Base-by-base conservation (phyloP, 2,113 vertebrate species). In the Nyctereutes procyonoides region DNA sequence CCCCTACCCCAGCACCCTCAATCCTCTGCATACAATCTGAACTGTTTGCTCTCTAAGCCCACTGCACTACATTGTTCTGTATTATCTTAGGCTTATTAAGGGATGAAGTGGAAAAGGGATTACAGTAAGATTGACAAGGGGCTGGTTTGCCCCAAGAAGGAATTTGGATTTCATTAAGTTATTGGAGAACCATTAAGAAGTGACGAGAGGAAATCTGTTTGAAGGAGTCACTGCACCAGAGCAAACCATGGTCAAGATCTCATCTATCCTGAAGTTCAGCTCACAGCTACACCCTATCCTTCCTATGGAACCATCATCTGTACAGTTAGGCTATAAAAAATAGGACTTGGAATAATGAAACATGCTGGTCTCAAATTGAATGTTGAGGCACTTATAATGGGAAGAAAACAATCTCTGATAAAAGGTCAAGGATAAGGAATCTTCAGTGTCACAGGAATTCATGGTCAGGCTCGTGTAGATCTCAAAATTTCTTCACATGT, bases 341-440 rank as follows among this genome's bases (percentile, higher is more conserved):
- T 92, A 17, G 20, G 51, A 53, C 30, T 35, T 71, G 15, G 58
- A 56, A 62, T 79, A 84, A 69, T 63, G 67, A 79, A 73, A 65
- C n/a, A 80, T 32, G 11, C 56, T 55, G 63, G 56, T 74, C 24
- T 63, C 51, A 84, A 69, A 74, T 62, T 48, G 30, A 53, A 48
- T 51, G 5, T 1, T 24, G n/a, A 95, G 62, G 24, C 80, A 90
- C 56, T 93, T 73, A 65, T 0, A 53, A n/a, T 26, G 55, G 32
- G 32, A 93, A 17, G 22, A 48, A 88, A 90, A 81, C 5, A 51
- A 90, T 38, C 30, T 81, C 55, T 86, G 60, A 55, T 93, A 67
- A 84, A 84, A 93, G 38, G 14, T 58, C 10, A 87, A 65, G 17
- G 30, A 48, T 28, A 69, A 95, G 26, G 26, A 73, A 80, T 84